Conservation (phyloP, 2,888 invertebrate genomes). For the Drosophila cognata region DNA sequence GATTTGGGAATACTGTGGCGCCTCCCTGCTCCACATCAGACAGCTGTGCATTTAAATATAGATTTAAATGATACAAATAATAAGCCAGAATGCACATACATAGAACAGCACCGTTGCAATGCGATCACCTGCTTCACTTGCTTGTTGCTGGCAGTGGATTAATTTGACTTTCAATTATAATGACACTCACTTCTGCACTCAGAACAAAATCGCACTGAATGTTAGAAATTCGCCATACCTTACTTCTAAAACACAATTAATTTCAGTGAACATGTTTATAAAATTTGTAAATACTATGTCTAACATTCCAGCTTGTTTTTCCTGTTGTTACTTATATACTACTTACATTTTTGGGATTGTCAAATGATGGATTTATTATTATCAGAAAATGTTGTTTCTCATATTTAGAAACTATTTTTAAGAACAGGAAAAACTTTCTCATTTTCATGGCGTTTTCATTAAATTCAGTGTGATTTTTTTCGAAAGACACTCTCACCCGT, state of each 20-base stretch:
- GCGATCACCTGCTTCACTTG: slow-evolving; percentile 90
- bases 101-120: slow-evolving; percentile 98
- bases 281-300: no score
- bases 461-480: background rate
- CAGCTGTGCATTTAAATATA: slow-evolving; percentile 88
- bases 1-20: slow-evolving; percentile 96
- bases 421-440: background rate
- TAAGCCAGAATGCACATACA: slow-evolving; percentile 86
- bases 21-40: slow-evolving; percentile 98
- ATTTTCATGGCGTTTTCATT: background rate
- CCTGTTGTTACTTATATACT: no score
- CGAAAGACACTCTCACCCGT: slow-evolving; percentile 42
- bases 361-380: no score
- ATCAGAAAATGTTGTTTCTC: no score
- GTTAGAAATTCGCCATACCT: no score
- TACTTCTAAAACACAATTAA: no score
- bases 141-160: background rate
- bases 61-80: background rate
- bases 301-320: no score
- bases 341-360: no score
- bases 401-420: background rate
- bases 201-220: background rate
- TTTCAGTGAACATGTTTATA: no score
- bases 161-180: background rate
- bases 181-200: background rate